phyloP scores from a whole-genome alignment of 2,888 invertebrate genomes.

The Rhopalosiphum nymphaeae region DNA sequence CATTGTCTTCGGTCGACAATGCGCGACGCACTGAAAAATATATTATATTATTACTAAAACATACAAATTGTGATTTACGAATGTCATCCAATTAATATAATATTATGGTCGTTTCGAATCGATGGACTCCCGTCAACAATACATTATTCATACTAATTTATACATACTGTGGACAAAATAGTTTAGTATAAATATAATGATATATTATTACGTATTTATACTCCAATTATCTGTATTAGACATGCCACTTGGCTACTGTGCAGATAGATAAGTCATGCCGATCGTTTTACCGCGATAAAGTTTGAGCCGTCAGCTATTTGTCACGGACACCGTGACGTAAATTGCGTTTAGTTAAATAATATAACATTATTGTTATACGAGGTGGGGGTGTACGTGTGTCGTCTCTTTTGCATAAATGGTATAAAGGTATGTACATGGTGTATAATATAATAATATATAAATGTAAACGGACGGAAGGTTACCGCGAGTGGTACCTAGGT shows the following conservation, averaged over 20 bases:
- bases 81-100: background rate
- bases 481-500: background rate
- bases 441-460: background rate
- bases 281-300: background rate
- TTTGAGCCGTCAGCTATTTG: background rate
- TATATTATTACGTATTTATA: background rate
- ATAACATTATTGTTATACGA: background rate
- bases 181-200: background rate
- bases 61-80: background rate
- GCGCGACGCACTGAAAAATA: background rate
- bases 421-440: background rate
- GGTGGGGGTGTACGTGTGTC: background rate
- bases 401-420: background rate
- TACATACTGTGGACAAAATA: background rate
- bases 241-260: background rate
- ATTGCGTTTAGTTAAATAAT: background rate
- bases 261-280: background rate
- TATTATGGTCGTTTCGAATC: background rate
- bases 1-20: background rate
- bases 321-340: background rate
- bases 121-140: background rate
- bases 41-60: background rate
- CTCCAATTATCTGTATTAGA: constrained; percentile 16
- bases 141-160: background rate
- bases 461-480: background rate